Conservation (phyloP, 2,797 vertebrate genomes). For the Clarias laeviceps region DNA sequence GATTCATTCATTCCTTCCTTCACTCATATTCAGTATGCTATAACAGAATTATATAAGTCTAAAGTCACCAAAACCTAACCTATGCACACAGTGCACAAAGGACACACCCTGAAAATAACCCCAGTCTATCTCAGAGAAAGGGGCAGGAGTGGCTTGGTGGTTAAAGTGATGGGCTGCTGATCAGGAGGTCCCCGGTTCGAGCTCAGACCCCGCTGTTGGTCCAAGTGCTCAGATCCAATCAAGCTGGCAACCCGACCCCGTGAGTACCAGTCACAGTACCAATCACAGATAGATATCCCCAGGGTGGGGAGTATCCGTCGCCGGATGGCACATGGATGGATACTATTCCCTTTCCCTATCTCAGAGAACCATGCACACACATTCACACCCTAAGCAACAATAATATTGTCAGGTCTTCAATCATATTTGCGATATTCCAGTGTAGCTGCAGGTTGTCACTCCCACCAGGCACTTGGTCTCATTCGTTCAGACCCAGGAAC, state of each 20-base stretch:
- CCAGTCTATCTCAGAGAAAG: neutral
- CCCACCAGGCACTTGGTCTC: neutral
- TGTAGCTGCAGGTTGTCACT: neutral
- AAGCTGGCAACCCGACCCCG: too few species aligned
- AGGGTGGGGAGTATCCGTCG: too few species aligned
- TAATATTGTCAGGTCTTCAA: neutral
- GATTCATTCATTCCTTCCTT: neutral
- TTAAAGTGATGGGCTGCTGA: too few species aligned
- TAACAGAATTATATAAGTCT: neutral
- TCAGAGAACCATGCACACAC: neutral
- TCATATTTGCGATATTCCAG: neutral
- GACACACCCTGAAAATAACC: constrained; percentile 6
- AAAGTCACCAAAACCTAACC: neutral
- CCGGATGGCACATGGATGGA: too few species aligned
- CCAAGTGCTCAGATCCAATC: too few species aligned
- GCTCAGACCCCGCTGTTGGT: too few species aligned
- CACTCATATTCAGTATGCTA: neutral
- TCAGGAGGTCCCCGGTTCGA: too few species aligned
- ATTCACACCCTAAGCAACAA: neutral
- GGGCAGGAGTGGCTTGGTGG: too few species aligned
- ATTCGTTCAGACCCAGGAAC: too few species aligned
- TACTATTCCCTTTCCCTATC: neutral
- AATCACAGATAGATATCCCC: too few species aligned
- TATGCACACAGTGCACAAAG: neutral
- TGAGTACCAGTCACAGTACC: too few species aligned